Base-by-base conservation (phyloP, 2,888 invertebrate species). In the Stenolophus ochropezus region DNA sequence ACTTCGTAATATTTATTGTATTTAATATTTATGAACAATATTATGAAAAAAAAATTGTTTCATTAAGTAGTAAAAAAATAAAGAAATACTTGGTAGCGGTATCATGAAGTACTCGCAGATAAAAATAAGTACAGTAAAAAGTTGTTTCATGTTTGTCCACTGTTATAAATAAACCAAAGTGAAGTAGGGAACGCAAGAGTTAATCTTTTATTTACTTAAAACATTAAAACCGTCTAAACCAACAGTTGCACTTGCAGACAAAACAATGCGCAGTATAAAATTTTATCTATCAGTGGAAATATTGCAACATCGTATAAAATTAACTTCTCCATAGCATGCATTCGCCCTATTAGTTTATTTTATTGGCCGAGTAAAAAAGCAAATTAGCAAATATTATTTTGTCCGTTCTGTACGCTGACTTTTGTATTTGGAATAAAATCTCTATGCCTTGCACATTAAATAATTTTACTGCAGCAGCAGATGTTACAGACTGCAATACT, bases 261-360 rank as follows among this genome's bases (percentile, higher is more conserved):
- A 69, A 61, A 69, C 65, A 69, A 69, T 18, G 33, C 14, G 42
- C 18, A 27, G 6, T 33, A 33, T 69, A 69, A 69, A 69, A 69
- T 69, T 69, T 69, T 69, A 69, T 69, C 65, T 69, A 69, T 69
- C 65, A 69, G 65, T 69, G 65, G 18, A 69, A 33, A 33, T 69
- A 69, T 18, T 69, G 33, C 42, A 20, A 18, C 33, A 27, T 33
- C 65, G 65, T 69, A 69, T 69, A 33, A 33, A 69, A 69, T 69
- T 27, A 69, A 69, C 65, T 69, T 69, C 8, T 6, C 33, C 33
- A 69, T 69, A 33, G 65, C 33, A 69, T 69, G 65, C 18, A 11
- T 11, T 69, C 16, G 6, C 27, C 8, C 65, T 69, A 61, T 69
- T 69, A 69, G 65, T 42, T 69, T 69, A 33, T 69, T 69, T 69